These are phyloP conservation scores for Nixonia krombeini DNA, from an alignment of 1,140 invertebrate species.

Conservation along the genomic window DNA sequence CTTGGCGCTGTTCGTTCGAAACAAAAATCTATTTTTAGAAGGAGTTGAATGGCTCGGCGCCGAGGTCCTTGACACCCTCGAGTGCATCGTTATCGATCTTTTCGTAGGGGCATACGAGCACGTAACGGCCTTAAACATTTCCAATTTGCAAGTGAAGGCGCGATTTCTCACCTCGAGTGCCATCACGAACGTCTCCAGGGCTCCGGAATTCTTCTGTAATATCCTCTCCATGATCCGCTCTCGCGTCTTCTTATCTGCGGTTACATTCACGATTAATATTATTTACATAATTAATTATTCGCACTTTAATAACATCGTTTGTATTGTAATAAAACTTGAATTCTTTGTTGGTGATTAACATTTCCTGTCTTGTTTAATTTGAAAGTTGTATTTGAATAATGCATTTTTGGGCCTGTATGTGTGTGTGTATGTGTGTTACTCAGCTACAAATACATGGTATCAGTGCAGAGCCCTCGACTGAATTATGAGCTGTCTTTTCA, in stretches of 20 bases:
- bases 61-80: slow-evolving; percentile 41
- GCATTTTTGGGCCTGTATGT: too few species aligned
- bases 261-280: too few species aligned
- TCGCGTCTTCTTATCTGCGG: slow-evolving; percentile 75
- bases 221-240: slow-evolving; percentile 74
- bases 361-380: too few species aligned
- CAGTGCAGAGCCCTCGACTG: too few species aligned
- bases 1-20: slow-evolving; percentile 6
- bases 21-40: slow-evolving; percentile 27
- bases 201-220: slow-evolving; percentile 73
- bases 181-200: slow-evolving; percentile 72
- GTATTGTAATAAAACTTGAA: too few species aligned
- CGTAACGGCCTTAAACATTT: slow-evolving; percentile 5
- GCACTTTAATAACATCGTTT: too few species aligned
- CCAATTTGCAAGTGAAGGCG: slow-evolving; percentile 6
- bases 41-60: slow-evolving; percentile 30
- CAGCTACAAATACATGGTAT: too few species aligned
- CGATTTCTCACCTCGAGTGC: slow-evolving; percentile 72
- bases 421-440: too few species aligned
- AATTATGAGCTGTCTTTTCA: neutral
- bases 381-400: too few species aligned
- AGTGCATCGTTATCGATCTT: slow-evolving; percentile 20
- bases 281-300: too few species aligned
- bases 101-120: slow-evolving; percentile 11
- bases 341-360: too few species aligned